Evolutionary conservation across 2,113 vertebrate genomes (phyloP).

Genomic region (Sinocyclocheilus anshuiensis): DNA sequence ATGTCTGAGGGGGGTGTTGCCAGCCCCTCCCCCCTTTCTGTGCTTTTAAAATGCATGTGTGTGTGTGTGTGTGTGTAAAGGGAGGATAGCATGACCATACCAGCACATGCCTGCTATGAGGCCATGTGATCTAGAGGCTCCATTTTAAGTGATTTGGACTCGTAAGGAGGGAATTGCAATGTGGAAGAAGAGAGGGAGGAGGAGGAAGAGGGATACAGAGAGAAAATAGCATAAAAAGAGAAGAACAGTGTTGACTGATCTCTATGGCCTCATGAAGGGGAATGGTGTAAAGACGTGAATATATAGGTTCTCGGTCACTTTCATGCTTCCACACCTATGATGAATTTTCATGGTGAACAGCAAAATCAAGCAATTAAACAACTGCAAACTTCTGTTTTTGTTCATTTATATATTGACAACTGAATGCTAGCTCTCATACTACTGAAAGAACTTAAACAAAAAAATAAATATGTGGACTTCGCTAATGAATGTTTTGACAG

Average conservation of each 20-base stretch:
- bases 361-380: background rate
- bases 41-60: slow-evolving; percentile 51
- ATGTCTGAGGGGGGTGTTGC: slow-evolving; percentile 29
- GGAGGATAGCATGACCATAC: slow-evolving; percentile 57
- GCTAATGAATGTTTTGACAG: background rate
- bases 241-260: slow-evolving; percentile 19
- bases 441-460: background rate
- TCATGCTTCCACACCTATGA: background rate
- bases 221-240: slow-evolving; percentile 33
- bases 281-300: background rate
- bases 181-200: slow-evolving; percentile 10
- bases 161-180: slow-evolving; percentile 22
- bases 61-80: slow-evolving; percentile 36
- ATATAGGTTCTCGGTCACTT: background rate
- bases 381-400: background rate
- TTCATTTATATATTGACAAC: background rate
- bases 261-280: background rate
- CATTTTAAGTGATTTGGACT: slow-evolving; percentile 74
- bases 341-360: no score
- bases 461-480: background rate
- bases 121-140: slow-evolving; percentile 75
- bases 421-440: background rate
- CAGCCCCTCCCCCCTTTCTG: slow-evolving; percentile 51
- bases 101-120: slow-evolving; percentile 69
- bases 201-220: slow-evolving; percentile 21